A percentile compares a stretch with the other conserved stretches of the same genome.
Conservation (phyloP, 1,140 invertebrate species). For the Sitobion miscanthi region DNA sequence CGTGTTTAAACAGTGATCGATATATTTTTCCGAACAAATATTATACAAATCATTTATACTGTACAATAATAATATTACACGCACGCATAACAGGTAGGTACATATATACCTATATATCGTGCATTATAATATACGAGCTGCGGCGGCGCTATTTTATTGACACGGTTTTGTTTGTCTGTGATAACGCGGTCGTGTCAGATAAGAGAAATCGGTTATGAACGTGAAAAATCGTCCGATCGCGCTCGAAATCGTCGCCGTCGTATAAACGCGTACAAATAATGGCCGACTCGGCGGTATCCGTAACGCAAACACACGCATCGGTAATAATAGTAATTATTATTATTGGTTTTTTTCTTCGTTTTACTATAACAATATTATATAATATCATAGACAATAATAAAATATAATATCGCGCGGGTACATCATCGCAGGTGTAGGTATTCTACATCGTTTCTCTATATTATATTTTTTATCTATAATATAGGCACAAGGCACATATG, state of each 20-base stretch:
- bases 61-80: background rate
- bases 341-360: slow-evolving; percentile 2
- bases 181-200: slow-evolving; percentile 32
- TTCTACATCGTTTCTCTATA: background rate
- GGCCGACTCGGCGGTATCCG: background rate
- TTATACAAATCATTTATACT: background rate
- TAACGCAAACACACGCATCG: slow-evolving; percentile 26
- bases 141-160: slow-evolving; percentile 11
- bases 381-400: background rate
- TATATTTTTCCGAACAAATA: background rate
- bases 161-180: slow-evolving; percentile 28
- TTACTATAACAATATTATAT: background rate
- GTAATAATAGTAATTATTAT: background rate
- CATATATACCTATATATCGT: too few relatives aligned
- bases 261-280: background rate
- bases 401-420: background rate
- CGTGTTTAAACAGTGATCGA: slow-evolving; percentile 51
- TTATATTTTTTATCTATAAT: background rate
- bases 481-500: too few relatives aligned
- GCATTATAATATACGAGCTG: background rate
- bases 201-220: background rate
- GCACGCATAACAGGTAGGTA: background rate
- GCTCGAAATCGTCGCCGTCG: background rate
- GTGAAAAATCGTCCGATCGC: slow-evolving; percentile 14
- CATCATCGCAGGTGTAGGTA: background rate